These are phyloP conservation scores for Puma concolor DNA, from an alignment of 2,113 vertebrate species.

Conservation along the genomic window DNA sequence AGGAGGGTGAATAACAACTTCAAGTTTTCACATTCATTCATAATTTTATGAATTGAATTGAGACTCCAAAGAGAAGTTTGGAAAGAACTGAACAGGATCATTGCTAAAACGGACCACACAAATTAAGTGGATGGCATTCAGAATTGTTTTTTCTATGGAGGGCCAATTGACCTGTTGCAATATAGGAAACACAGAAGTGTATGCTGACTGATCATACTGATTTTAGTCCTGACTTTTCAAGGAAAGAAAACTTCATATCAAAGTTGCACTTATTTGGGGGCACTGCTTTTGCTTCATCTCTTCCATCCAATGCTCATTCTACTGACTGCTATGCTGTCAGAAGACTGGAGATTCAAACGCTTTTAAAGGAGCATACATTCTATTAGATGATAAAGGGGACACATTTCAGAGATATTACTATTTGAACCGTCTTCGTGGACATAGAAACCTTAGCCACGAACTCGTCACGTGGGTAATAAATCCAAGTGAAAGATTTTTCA, in stretches of 20 bases:
- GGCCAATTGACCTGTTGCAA: background rate
- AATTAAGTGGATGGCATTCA: background rate
- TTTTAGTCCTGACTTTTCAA: background rate
- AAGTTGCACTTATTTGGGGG: background rate
- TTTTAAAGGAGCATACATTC: background rate
- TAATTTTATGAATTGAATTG: background rate
- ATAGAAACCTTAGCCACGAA: background rate
- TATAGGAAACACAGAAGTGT: background rate
- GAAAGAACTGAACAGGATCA: background rate
- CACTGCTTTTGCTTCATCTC: background rate
- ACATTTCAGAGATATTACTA: background rate
- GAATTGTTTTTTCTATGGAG: background rate
- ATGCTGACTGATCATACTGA: background rate
- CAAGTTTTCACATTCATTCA: background rate
- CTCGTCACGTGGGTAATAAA: background rate
- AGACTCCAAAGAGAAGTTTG: background rate
- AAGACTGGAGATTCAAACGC: background rate
- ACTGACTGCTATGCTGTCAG: background rate
- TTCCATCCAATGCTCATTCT: background rate
- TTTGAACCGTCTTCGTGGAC: background rate
- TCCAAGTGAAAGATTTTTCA: background rate
- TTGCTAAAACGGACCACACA: background rate
- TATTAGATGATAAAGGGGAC: background rate
- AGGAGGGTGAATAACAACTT: background rate
- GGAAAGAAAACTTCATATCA: background rate